Conservation (phyloP, 2,797 vertebrate genomes). For the Benthosema pterotum region DNA sequence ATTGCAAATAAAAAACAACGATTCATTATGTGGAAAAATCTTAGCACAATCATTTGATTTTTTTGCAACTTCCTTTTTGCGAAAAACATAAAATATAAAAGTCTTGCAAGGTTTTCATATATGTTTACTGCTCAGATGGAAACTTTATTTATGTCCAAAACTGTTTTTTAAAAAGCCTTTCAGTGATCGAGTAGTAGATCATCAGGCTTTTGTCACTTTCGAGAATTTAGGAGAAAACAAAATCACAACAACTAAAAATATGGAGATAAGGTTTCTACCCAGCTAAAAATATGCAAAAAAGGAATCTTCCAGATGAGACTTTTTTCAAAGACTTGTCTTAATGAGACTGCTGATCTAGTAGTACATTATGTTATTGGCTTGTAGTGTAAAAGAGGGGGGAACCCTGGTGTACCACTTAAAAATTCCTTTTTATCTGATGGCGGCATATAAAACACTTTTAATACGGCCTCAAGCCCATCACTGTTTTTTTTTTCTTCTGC, state of each 20-base stretch:
- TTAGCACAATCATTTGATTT: no score
- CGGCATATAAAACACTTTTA: slow-evolving; percentile 48
- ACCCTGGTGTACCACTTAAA: slow-evolving; percentile 57
- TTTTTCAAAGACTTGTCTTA: slow-evolving; percentile 42
- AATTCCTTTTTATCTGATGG: slow-evolving; percentile 77
- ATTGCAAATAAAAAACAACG: no score
- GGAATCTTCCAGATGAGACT: slow-evolving; percentile 26
- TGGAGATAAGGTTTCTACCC: neutral
- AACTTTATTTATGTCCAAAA: no score
- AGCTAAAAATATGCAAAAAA: slow-evolving; percentile 29
- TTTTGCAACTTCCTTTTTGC: no score
- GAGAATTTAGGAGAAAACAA: no score
- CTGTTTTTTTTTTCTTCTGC: slow-evolving; percentile 28
- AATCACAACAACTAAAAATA: no score
- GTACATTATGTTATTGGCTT: slow-evolving; percentile 60
- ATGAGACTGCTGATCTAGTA: slow-evolving; percentile 56
- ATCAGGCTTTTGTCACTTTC: no score
- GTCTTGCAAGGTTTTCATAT: slow-evolving; percentile 17
- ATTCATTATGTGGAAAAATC: no score
- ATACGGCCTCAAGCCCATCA: slow-evolving; percentile 47
- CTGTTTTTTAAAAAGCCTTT: no score
- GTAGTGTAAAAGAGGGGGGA: slow-evolving; percentile 64
- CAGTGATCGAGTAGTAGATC: no score
- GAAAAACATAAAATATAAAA: slow-evolving; percentile 10
- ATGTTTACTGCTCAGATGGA: neutral